phyloP scores from a whole-genome alignment of 1,140 invertebrate species.

The Samia ricini region DNA sequence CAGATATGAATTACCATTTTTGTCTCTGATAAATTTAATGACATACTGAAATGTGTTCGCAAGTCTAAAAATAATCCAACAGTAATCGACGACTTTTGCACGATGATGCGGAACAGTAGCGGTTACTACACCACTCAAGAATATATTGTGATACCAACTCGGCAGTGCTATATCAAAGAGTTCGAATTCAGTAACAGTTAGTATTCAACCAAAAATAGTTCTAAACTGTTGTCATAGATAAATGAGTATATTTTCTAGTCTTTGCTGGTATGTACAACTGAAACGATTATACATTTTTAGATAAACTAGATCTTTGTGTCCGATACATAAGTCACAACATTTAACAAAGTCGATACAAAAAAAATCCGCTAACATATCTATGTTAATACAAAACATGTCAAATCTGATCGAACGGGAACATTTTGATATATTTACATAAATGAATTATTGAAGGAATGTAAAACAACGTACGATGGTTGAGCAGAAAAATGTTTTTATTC shows the following conservation, averaged over 20 bases:
- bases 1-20: slow-evolving; percentile 3
- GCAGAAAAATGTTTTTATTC: slow-evolving; percentile 36
- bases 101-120: neutral
- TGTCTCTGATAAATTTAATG: neutral
- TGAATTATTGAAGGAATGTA: slow-evolving; percentile 37
- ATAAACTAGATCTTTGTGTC: neutral
- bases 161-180: neutral
- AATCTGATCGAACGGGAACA: neutral
- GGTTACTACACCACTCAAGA: neutral
- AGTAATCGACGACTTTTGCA: neutral
- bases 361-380: neutral
- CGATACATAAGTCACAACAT: neutral
- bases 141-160: neutral
- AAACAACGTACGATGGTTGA: slow-evolving; percentile 14
- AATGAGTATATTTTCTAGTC: neutral
- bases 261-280: neutral
- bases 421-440: slow-evolving; percentile 27
- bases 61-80: neutral
- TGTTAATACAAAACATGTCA: neutral
- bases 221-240: neutral
- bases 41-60: neutral
- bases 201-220: neutral
- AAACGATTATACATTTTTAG: neutral
- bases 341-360: neutral
- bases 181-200: neutral